These are phyloP conservation scores for Caenorhabditis remanei DNA, from an alignment of 1,140 invertebrate genomes.

Conservation along the genomic window DNA sequence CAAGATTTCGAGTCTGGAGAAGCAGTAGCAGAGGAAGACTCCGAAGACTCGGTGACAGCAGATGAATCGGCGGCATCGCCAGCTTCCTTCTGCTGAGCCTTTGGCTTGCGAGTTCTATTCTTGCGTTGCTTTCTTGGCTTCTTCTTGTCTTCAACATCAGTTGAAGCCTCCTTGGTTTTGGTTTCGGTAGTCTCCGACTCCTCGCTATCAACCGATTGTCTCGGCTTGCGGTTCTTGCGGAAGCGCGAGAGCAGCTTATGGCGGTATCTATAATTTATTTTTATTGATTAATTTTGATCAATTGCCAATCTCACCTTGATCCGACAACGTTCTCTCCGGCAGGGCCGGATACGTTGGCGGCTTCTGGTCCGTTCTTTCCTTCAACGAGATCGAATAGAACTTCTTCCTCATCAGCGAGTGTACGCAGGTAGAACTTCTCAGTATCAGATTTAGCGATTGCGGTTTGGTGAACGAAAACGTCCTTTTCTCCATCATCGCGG, in stretches of 20 bases:
- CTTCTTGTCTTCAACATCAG: not conserved
- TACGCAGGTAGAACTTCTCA: constrained; percentile 64
- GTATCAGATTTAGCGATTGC: constrained; percentile 61
- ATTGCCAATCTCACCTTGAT: not conserved
- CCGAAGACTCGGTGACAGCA: not conserved
- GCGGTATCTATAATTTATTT: not conserved
- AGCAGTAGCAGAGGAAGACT: not conserved
- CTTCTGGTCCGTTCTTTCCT: constrained; percentile 65
- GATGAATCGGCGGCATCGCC: constrained; percentile 23
- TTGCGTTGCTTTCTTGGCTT: constrained; percentile 28
- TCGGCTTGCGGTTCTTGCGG: constrained; percentile 18
- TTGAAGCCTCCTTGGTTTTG: not conserved
- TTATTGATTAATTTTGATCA: not conserved
- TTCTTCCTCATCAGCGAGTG: constrained; percentile 60
- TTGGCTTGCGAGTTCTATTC: not conserved
- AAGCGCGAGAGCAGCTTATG: constrained; percentile 32
- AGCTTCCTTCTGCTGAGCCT: not conserved
- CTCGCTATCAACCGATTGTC: not conserved
- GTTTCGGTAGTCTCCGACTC: not conserved
- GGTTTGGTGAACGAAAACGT: constrained; percentile 67
- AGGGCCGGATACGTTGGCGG: constrained; percentile 66
- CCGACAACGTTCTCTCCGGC: constrained; percentile 60
- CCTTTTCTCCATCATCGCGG: constrained; percentile 60
- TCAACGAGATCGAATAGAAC: constrained; percentile 65
- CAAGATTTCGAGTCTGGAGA: constrained; percentile 15